phyloP scores from a whole-genome alignment of 2,113 vertebrate genomes.

The Suncus etruscus region DNA sequence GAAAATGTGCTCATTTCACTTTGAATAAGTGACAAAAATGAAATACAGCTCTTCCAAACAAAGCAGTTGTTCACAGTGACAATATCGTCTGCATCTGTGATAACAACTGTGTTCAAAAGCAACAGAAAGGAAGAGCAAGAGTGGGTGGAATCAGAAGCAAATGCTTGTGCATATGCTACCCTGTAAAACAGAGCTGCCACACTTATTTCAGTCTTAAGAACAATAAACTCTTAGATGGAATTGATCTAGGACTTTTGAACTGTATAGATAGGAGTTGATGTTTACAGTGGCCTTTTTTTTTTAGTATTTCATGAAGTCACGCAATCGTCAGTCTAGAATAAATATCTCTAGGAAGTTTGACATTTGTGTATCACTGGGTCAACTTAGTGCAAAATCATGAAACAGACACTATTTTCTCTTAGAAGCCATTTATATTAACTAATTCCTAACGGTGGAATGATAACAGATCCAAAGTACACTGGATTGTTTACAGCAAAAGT shows the following conservation, averaged over 20 bases:
- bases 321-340: background rate
- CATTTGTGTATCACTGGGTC: background rate
- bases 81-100: constrained; percentile 67
- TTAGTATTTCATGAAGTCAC: background rate
- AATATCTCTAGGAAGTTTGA: constrained; percentile 33
- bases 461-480: background rate
- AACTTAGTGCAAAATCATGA: constrained; percentile 48
- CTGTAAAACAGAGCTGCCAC: constrained; percentile 6
- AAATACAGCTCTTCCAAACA: constrained; percentile 55
- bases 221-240: constrained; percentile 60
- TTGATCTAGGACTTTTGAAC: constrained; percentile 23
- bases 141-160: constrained; percentile 78
- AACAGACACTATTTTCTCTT: background rate
- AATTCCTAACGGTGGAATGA: constrained; percentile 2
- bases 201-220: constrained; percentile 55
- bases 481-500: background rate
- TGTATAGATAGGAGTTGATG: constrained; percentile 41
- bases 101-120: constrained; percentile 77
- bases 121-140: constrained; percentile 62
- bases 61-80: constrained; percentile 70
- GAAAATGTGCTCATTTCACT: constrained; percentile 48
- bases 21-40: constrained; percentile 49
- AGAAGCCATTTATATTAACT: background rate
- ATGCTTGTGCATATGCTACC: constrained; percentile 69
- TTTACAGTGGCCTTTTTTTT: background rate